Evolutionary conservation across 1,140 invertebrate genomes (phyloP), one percentile per base, ranked within the genome.

Genomic region (Catajapyx aquilonaris): DNA sequence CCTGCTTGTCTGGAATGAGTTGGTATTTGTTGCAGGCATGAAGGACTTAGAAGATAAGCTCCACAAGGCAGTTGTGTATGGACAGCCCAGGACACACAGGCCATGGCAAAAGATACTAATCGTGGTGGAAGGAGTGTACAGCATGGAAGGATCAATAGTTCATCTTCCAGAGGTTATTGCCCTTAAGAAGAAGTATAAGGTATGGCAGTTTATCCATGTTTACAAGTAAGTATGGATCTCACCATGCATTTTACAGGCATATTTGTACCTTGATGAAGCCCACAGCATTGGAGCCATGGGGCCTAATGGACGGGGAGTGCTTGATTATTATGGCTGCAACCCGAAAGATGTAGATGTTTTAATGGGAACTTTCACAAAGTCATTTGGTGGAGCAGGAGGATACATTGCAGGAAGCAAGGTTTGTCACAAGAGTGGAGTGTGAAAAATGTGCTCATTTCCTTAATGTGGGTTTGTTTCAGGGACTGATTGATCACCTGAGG

Each of bases 101-200:
- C 83, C 84, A 3, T 71, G 65, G 61, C 76, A 73, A 42, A 95
- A 96, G 54, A 88, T 98, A 47, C 56, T 98, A 18, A 87, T 99
- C 44, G 66, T 91, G 31, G 81, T 91, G 17, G 90, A 96, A 60
- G 90, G 91, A 31, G 78, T 98, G 46, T 94, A 88, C 55, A 95
- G 87, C 47, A 98, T 98, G 94, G 94, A 99, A 62, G 94, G 94
- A 0, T 85, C 86, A 0, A 79, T 99, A 39, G 80, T 80, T 34
- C 72, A 81, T 44, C 66, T 98, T 42, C 86, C 83, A 2, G 79
- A 87, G 49, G 67, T 98, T 31, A 65, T 98, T 41, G 71, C 65
- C 9, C 60, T 99, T 13, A 98, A 98, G 59, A 86, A 87, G 53
- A 93, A 87, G 52, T 95, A 96, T 56, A 85, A 84, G 60, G 55